phyloP scores from a whole-genome alignment of 2,888 invertebrate species.

The Pollenia angustigena region DNA sequence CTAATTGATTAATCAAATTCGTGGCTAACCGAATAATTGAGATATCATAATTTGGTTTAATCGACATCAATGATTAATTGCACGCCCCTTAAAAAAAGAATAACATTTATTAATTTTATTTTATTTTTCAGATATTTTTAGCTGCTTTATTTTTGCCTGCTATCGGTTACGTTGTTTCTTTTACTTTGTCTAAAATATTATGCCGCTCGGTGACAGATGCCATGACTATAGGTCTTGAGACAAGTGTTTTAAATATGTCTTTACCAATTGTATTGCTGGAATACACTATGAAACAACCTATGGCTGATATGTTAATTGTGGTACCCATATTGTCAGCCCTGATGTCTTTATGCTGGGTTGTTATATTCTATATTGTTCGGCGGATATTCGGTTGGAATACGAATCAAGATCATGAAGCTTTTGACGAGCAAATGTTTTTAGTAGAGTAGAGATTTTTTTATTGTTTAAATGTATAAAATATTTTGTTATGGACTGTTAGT shows the following conservation, averaged over 20 bases:
- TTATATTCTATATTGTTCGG: conserved; percentile 85
- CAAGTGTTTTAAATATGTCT: conserved; percentile 95
- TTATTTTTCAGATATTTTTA: conserved; percentile 66
- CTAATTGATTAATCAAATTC: no score
- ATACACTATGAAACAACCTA: conserved; percentile 91
- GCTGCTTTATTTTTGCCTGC: conserved; percentile 82
- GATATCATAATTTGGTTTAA: no score
- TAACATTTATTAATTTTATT: background rate
- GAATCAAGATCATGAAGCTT: conserved; percentile 72
- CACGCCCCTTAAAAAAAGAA: background rate
- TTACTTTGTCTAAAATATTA: conserved; percentile 85
- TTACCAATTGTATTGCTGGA: conserved; percentile 93
- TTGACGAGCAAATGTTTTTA: conserved; percentile 74
- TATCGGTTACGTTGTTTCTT: conserved; percentile 90
- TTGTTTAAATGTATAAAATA: background rate
- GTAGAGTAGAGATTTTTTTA: conserved; percentile 31
- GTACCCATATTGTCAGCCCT: conserved; percentile 94
- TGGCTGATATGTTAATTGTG: conserved; percentile 93
- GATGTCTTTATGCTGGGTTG: conserved; percentile 94
- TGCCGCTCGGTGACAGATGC: conserved; percentile 87
- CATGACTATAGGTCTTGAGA: conserved; percentile 93
- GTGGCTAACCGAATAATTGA: no score
- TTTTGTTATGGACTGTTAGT: background rate
- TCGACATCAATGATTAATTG: no score
- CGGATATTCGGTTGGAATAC: conserved; percentile 82